Evolutionary conservation across 2,888 invertebrate species (phyloP).

Genomic region (Boloria euphrosyne): DNA sequence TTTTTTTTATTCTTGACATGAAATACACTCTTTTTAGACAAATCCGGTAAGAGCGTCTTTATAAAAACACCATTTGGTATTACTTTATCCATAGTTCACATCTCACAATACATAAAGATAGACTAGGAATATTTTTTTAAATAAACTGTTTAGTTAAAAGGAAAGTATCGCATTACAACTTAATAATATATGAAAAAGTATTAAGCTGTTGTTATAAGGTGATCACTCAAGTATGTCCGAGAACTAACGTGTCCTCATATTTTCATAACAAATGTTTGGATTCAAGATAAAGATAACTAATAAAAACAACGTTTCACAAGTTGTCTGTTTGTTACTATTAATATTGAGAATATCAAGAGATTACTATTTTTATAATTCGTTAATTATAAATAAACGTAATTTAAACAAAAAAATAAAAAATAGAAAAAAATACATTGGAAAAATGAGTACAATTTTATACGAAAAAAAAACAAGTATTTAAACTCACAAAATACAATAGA

Average conservation of each 20-base stretch:
- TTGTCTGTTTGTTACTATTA: not conserved
- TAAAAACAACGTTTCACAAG: not conserved
- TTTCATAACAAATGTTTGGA: constrained; percentile 27
- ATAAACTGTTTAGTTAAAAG: too few species aligned
- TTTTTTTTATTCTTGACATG: constrained; percentile 25
- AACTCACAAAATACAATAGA: too few species aligned
- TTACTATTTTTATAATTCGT: too few species aligned
- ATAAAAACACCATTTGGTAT: constrained; percentile 22
- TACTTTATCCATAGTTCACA: constrained; percentile 14
- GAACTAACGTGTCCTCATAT: constrained; percentile 17
- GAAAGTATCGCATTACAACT: too few species aligned
- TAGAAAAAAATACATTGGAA: too few species aligned
- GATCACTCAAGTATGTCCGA: constrained; percentile 6
- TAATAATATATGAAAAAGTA: too few species aligned
- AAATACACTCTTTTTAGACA: constrained; percentile 10
- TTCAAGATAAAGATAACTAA: constrained; percentile 5
- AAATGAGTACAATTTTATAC: too few species aligned
- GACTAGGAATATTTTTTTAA: not conserved
- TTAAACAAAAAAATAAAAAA: too few species aligned
- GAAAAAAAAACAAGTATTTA: too few species aligned
- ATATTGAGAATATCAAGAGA: too few species aligned
- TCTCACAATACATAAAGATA: not conserved
- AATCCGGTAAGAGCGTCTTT: constrained; percentile 27
- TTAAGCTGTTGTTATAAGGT: too few species aligned
- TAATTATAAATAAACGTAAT: too few species aligned